Percentiles rank a stretch among this genome's conserved stretches.
Evolutionary conservation across 2,113 vertebrate species (phyloP).

Genomic region (Rhinichthys klamathensis): DNA sequence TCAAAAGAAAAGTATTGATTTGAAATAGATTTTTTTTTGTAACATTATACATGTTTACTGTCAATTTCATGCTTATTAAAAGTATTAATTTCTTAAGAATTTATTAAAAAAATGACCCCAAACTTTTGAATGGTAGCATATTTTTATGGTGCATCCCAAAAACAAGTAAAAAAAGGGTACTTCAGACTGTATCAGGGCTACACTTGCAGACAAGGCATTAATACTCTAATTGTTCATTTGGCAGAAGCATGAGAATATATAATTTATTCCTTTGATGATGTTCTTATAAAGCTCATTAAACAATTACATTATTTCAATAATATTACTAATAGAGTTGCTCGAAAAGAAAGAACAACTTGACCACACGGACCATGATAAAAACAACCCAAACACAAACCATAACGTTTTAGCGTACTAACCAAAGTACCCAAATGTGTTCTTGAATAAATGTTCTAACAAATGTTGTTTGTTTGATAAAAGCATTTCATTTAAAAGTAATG

Average conservation of each 20-base stretch:
- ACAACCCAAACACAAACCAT: neutral
- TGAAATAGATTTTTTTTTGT: too few relatives aligned
- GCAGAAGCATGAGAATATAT: too few relatives aligned
- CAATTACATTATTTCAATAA: neutral
- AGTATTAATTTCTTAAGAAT: neutral
- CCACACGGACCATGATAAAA: neutral
- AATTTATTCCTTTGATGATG: neutral
- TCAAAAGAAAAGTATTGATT: too few relatives aligned
- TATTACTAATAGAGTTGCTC: neutral
- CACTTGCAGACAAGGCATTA: neutral
- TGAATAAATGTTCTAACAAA: conserved; percentile 19
- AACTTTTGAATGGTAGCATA: neutral
- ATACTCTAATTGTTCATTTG: neutral
- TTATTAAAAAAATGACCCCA: too few relatives aligned
- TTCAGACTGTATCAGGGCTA: neutral
- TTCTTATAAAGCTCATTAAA: neutral
- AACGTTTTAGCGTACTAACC: neutral
- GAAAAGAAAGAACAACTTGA: neutral
- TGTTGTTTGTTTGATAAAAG: neutral
- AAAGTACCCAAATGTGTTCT: conserved; percentile 9
- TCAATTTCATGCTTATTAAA: neutral
- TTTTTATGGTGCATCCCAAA: neutral
- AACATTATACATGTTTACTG: too few relatives aligned
- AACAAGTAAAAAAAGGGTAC: neutral
- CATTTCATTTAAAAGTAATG: neutral